Percentiles rank a stretch among this genome's conserved stretches.
phyloP scores from a whole-genome alignment of 2,113 vertebrate genomes.

The Paralichthys olivaceus region DNA sequence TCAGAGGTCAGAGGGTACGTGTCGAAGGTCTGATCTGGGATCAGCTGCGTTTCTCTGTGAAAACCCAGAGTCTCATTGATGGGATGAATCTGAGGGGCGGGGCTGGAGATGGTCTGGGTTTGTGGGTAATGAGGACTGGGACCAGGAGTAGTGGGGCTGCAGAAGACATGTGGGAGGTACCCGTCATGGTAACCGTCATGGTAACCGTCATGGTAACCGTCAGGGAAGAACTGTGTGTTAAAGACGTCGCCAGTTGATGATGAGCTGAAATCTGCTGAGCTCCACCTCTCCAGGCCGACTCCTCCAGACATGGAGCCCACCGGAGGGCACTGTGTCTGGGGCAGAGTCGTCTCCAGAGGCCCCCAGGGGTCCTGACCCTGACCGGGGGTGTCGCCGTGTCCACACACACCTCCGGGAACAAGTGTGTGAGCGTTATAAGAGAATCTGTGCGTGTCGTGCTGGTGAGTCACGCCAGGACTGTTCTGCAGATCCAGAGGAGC shows the following conservation, averaged over 20 bases:
- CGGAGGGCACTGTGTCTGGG: slow-evolving; percentile 40
- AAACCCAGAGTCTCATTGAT: not conserved
- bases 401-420: not conserved
- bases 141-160: slow-evolving; percentile 57
- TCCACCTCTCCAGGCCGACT: slow-evolving; percentile 26
- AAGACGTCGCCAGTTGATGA: slow-evolving; percentile 24
- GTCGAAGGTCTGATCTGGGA: not conserved
- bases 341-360: slow-evolving; percentile 75
- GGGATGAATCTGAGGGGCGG: slow-evolving; percentile 17
- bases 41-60: slow-evolving; percentile 6
- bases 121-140: slow-evolving; percentile 67
- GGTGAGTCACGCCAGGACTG: not conserved
- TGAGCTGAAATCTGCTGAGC: no score
- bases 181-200: not conserved
- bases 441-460: slow-evolving; percentile 7
- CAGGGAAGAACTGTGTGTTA: slow-evolving; percentile 22
- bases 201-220: slow-evolving; percentile 7
- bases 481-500: slow-evolving; percentile 21
- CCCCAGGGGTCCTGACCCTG: slow-evolving; percentile 23
- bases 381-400: not conserved
- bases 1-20: not conserved
- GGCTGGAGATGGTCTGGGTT: slow-evolving; percentile 42
- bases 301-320: slow-evolving; percentile 32
- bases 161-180: slow-evolving; percentile 35
- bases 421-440: no score